A percentile compares a stretch with the other conserved stretches of the same genome.
These are phyloP conservation scores for Chromobotia macracanthus DNA, from an alignment of 2,797 vertebrate species.

Conservation along the genomic window DNA sequence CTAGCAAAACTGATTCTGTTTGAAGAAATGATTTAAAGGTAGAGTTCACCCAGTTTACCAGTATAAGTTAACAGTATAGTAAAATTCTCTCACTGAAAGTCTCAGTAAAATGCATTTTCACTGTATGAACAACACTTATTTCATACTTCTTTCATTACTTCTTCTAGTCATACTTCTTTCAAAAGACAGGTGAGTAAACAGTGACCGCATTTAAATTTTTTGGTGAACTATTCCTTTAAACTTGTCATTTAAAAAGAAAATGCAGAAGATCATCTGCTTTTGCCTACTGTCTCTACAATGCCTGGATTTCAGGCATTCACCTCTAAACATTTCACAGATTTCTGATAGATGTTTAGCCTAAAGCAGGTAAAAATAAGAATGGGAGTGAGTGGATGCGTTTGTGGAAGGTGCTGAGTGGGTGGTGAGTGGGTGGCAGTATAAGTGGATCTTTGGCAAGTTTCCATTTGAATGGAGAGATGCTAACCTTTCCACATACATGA, in stretches of 20 bases:
- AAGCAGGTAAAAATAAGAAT: slow-evolving; percentile 16
- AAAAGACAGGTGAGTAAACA: too few relatives aligned
- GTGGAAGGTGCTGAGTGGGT: slow-evolving; percentile 11
- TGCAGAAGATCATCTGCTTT: neutral
- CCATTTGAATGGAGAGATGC: neutral
- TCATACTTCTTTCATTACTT: too few relatives aligned
- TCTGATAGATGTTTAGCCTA: neutral
- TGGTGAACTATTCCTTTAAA: too few relatives aligned
- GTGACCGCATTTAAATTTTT: too few relatives aligned
- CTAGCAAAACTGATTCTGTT: neutral
- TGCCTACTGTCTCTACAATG: neutral
- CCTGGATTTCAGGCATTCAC: neutral
- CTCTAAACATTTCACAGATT: neutral
- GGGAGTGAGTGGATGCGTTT: neutral
- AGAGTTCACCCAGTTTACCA: neutral
- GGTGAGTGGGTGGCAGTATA: slow-evolving; percentile 7
- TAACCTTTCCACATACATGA: slow-evolving; percentile 28
- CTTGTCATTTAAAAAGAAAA: neutral
- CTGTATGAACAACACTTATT: too few relatives aligned
- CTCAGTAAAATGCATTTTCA: too few relatives aligned
- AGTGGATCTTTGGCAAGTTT: slow-evolving; percentile 22
- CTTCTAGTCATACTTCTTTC: too few relatives aligned
- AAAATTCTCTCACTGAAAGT: too few relatives aligned
- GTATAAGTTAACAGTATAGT: too few relatives aligned
- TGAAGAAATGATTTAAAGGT: neutral